phyloP scores from a whole-genome alignment of 2,888 invertebrate genomes.

The Branchellion lobata region DNA sequence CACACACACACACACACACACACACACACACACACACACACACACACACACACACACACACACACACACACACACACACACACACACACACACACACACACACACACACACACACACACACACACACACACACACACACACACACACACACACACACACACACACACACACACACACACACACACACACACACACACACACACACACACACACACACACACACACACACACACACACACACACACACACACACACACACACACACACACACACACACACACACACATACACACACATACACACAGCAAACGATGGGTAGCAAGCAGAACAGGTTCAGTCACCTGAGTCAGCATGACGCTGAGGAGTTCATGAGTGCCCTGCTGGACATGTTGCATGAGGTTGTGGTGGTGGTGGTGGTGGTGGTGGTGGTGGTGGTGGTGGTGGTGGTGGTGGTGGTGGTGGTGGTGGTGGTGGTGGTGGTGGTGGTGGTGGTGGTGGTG shows the following conservation, averaged over 20 bases:
- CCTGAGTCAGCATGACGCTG: slow-evolving; percentile 67
- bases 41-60: background rate
- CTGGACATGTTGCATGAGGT: slow-evolving; percentile 61
- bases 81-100: background rate
- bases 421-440: background rate
- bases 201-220: no score
- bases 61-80: background rate
- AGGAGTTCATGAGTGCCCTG: slow-evolving; percentile 66
- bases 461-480: background rate
- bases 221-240: slow-evolving; percentile 1
- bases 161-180: no score
- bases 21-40: background rate
- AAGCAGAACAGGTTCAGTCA: slow-evolving; percentile 65
- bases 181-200: no score
- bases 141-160: background rate
- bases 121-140: slow-evolving; percentile 14
- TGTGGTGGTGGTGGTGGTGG: background rate
- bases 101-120: background rate
- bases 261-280: no score
- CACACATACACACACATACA: background rate
- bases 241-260: no score
- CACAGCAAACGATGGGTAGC: slow-evolving; percentile 57
- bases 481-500: slow-evolving; percentile 14
- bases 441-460: background rate
- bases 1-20: no score